A percentile compares a stretch with the other conserved stretches of the same genome.
Conservation (phyloP, 1,140 invertebrate species). For the Zophobas morio region DNA sequence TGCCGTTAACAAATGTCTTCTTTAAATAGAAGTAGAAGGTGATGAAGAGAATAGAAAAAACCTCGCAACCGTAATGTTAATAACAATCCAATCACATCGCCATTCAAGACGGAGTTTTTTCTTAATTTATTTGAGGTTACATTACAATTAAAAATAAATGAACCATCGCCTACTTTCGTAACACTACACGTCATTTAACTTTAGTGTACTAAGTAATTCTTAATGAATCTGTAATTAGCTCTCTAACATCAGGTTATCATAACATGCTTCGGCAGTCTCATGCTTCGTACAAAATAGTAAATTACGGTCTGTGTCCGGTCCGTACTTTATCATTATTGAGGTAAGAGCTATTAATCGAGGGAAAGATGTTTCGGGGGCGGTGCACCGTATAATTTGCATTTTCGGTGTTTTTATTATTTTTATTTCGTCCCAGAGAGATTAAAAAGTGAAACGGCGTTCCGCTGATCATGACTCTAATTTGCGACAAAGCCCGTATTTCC, state of each 20-base stretch:
- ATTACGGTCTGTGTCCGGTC: slow-evolving; percentile 26
- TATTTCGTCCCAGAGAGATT: not conserved
- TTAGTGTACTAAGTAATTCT: slow-evolving; percentile 30
- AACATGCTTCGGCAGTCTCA: slow-evolving; percentile 26
- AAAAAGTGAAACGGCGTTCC: not conserved
- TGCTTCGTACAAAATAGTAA: slow-evolving; percentile 29
- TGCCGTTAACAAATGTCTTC: slow-evolving; percentile 15
- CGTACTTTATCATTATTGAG: slow-evolving; percentile 27
- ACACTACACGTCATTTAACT: slow-evolving; percentile 33
- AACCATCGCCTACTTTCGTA: slow-evolving; percentile 33
- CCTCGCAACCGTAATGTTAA: slow-evolving; percentile 19
- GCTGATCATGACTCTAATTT: too few relatives aligned
- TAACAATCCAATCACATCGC: slow-evolving; percentile 33
- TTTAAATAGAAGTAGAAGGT: slow-evolving; percentile 30
- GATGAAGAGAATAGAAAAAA: slow-evolving; percentile 10
- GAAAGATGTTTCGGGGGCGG: not conserved
- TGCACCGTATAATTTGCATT: slow-evolving; percentile 12
- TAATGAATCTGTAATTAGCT: slow-evolving; percentile 30
- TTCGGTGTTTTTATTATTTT: not conserved
- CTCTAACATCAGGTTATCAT: slow-evolving; percentile 38
- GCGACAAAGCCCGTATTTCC: too few relatives aligned
- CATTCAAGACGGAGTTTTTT: slow-evolving; percentile 4
- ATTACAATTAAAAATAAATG: slow-evolving; percentile 42
- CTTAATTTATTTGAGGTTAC: slow-evolving; percentile 20
- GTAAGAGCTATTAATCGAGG: slow-evolving; percentile 24